Percentiles rank a stretch among this genome's conserved stretches.
phyloP scores from a whole-genome alignment of 2,113 vertebrate genomes.

The Balaenoptera acutorostrata region DNA sequence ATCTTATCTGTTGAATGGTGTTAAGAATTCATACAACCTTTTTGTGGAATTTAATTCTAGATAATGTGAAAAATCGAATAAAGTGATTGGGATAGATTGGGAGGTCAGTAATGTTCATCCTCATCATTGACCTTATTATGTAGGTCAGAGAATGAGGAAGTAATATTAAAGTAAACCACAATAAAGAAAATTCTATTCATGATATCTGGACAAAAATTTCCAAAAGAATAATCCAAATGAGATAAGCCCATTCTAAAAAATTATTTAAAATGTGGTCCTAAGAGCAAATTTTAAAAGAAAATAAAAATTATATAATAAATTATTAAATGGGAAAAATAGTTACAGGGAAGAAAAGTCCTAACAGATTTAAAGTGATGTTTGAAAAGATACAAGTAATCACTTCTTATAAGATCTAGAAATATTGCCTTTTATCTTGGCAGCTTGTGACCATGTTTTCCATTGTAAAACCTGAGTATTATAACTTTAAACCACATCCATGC shows the following conservation, averaged over 20 bases:
- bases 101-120: not conserved
- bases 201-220: not conserved
- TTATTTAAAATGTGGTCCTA: not conserved
- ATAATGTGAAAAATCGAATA: not conserved
- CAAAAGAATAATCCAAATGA: not conserved
- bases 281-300: not conserved
- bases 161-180: not conserved
- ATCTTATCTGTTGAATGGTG: not conserved
- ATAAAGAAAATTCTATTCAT: not conserved
- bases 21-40: not conserved
- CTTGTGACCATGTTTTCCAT: not conserved
- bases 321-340: not conserved
- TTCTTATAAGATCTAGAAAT: not conserved
- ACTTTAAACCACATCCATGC: not conserved
- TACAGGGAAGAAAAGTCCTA: not conserved
- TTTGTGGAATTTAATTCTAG: not conserved
- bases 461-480: not conserved
- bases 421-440: accelerated
- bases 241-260: not conserved
- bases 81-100: not conserved
- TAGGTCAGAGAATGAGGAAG: not conserved
- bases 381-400: not conserved
- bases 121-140: not conserved
- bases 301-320: not conserved
- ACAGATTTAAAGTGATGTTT: not conserved